Conservation (phyloP, 2,888 invertebrate genomes). For the Cancer borealis region DNA sequence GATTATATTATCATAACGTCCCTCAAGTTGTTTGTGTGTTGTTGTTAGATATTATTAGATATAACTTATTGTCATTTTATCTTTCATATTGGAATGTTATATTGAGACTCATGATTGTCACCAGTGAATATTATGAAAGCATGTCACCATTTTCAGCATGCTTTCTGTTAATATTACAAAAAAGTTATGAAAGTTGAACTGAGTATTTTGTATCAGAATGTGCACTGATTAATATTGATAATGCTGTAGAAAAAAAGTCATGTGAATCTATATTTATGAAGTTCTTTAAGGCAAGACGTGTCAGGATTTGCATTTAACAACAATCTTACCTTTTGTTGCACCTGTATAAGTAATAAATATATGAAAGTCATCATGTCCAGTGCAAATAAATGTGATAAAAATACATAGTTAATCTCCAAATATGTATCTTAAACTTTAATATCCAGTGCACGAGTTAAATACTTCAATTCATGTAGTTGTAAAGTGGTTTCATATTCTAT, state of each 20-base stretch:
- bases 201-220: neutral
- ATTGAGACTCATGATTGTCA: neutral
- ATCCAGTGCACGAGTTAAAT: neutral
- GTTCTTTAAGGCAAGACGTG: neutral
- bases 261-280: neutral
- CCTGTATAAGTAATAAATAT: neutral
- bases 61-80: neutral
- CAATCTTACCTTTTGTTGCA: neutral
- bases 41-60: neutral
- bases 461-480: neutral
- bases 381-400: neutral
- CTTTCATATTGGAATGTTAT: neutral
- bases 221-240: neutral
- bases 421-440: neutral
- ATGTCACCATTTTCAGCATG: neutral
- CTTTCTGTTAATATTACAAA: neutral
- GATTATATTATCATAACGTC: too few species aligned
- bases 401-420: neutral
- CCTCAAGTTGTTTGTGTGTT: neutral
- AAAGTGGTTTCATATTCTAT: neutral
- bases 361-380: neutral
- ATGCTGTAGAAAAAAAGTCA: too few species aligned
- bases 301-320: neutral
- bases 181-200: neutral
- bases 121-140: neutral